Evolutionary conservation across 2,113 vertebrate genomes (phyloP).

Genomic region (Apteryx owenii): DNA sequence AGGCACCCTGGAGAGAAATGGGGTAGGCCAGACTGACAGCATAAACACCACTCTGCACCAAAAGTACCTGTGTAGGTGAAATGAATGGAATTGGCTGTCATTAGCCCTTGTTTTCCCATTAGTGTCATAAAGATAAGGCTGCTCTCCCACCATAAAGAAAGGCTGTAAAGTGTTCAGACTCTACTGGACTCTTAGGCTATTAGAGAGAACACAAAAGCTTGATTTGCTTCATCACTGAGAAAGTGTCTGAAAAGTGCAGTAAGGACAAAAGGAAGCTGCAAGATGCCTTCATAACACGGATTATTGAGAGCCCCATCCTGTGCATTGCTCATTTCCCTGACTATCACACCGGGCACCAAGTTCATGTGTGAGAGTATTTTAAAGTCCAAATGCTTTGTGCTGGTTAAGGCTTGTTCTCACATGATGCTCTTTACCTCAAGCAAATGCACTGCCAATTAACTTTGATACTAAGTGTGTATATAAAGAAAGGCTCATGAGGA

Average conservation of each 20-base stretch:
- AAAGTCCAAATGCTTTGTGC: neutral
- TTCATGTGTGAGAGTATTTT: neutral
- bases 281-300: neutral
- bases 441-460: neutral
- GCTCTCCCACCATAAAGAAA: neutral
- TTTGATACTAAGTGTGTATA: neutral
- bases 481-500: neutral
- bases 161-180: neutral
- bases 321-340: neutral
- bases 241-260: neutral
- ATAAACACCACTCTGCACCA: neutral
- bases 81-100: neutral
- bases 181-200: neutral
- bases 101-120: conserved; percentile 48
- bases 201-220: conserved; percentile 3
- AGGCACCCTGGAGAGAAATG: neutral
- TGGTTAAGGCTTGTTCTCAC: neutral
- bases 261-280: neutral
- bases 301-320: neutral
- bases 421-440: neutral
- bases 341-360: neutral
- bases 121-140: conserved; percentile 18
- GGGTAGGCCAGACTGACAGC: neutral
- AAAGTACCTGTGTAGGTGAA: neutral
- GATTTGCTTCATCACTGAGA: neutral